These are phyloP conservation scores for Amblyraja radiata DNA, from an alignment of 2,797 vertebrate species.

Conservation along the genomic window DNA sequence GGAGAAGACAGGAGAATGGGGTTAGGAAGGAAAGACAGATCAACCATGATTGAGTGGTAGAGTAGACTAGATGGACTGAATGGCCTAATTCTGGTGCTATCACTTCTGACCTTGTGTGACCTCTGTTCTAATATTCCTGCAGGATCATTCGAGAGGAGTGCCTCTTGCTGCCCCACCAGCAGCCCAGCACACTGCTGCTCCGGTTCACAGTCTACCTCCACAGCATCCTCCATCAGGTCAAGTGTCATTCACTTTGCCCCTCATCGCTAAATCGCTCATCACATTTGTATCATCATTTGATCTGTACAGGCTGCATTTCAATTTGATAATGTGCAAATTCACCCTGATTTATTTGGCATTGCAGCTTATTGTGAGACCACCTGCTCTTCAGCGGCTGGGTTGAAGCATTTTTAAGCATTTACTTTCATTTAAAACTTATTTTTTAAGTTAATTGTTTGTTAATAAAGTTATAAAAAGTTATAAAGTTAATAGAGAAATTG, in stretches of 20 bases:
- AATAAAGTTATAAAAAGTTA: too few species aligned
- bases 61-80: too few species aligned
- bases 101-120: too few species aligned
- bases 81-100: too few species aligned
- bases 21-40: too few species aligned
- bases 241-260: neutral
- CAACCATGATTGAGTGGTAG: too few species aligned
- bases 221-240: slow-evolving; percentile 27
- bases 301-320: neutral
- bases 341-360: neutral
- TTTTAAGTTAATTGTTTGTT: too few species aligned
- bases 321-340: neutral
- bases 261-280: neutral
- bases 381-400: neutral
- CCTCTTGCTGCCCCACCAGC: slow-evolving; percentile 9
- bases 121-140: neutral
- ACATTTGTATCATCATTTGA: neutral
- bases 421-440: too few species aligned
- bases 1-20: too few species aligned
- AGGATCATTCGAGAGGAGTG: slow-evolving; percentile 18
- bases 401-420: neutral
- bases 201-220: slow-evolving; percentile 17
- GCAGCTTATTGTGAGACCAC: neutral
- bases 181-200: neutral
- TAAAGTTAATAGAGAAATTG: too few species aligned